phyloP scores from a whole-genome alignment of 2,113 vertebrate species.

The Alces alces region DNA sequence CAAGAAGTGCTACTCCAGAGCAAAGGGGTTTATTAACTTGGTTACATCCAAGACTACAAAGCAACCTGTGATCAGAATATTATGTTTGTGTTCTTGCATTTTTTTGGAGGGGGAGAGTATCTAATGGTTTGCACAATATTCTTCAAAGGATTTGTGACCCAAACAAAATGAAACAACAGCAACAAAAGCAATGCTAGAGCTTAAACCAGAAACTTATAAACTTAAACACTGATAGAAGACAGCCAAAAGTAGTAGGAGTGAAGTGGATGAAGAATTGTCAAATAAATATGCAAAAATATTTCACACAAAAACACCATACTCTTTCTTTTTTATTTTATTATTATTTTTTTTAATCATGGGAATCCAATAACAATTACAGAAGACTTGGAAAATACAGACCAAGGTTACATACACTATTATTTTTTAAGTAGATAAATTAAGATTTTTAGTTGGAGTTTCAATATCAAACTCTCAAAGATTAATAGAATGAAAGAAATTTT shows the following conservation, averaged over 20 bases:
- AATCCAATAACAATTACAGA: not conserved
- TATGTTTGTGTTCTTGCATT: not conserved
- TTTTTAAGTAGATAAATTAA: not conserved
- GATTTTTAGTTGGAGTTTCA: not conserved
- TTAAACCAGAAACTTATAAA: not conserved
- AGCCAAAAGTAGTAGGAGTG: not conserved
- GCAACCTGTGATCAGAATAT: constrained; percentile 19
- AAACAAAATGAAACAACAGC: not conserved
- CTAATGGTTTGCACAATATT: constrained; percentile 1
- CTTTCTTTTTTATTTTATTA: not conserved
- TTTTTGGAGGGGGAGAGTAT: not conserved
- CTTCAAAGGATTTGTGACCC: constrained; percentile 26
- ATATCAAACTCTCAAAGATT: not conserved
- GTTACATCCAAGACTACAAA: constrained; percentile 30
- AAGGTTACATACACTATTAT: not conserved
- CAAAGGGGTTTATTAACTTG: not conserved
- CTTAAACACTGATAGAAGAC: not conserved
- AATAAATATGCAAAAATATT: not conserved
- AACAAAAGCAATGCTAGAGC: not conserved
- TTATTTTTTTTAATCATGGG: not conserved
- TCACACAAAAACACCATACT: not conserved
- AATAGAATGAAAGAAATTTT: not conserved
- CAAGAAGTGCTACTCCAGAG: not conserved
- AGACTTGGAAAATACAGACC: not conserved
- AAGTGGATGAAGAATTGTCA: not conserved